Percentiles rank a stretch among this genome's conserved stretches.
Evolutionary conservation across 2,888 invertebrate genomes (phyloP).

Genomic region (Kryphioiulus occultus): DNA sequence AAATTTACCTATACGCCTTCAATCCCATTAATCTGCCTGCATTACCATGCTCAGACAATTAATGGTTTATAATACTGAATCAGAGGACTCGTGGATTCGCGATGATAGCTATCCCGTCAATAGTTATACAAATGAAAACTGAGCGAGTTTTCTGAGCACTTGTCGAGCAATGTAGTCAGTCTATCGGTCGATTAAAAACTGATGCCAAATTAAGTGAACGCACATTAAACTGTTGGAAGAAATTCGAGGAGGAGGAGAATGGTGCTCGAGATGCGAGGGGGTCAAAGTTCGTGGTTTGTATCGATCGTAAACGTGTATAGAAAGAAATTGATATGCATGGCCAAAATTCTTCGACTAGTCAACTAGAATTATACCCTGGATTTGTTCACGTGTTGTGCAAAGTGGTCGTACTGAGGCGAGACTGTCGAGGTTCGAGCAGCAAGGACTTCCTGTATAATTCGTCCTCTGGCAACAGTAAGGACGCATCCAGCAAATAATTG

Average conservation of each 20-base stretch:
- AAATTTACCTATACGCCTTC: not conserved
- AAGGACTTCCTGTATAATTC: slow-evolving; percentile 81
- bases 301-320: slow-evolving; percentile 17
- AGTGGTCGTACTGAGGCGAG: slow-evolving; percentile 63
- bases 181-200: not conserved
- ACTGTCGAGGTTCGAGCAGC: slow-evolving; percentile 82
- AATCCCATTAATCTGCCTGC: not conserved
- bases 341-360: not conserved
- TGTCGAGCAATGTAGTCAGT: not conserved
- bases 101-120: not conserved
- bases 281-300: not conserved
- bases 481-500: slow-evolving; percentile 79
- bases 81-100: not conserved
- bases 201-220: not conserved
- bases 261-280: not conserved
- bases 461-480: slow-evolving; percentile 77
- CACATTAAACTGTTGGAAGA: not conserved
- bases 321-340: slow-evolving; percentile 47
- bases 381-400: slow-evolving; percentile 50
- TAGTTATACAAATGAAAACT: slow-evolving; percentile 33
- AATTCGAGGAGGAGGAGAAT: not conserved
- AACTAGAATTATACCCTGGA: slow-evolving; percentile 49
- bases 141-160: slow-evolving; percentile 45
- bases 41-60: not conserved
- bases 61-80: not conserved